A percentile compares a stretch with the other conserved stretches of the same genome.
phyloP scores from a whole-genome alignment of 2,113 vertebrate species.

The Mesembrinibis cayennensis region DNA sequence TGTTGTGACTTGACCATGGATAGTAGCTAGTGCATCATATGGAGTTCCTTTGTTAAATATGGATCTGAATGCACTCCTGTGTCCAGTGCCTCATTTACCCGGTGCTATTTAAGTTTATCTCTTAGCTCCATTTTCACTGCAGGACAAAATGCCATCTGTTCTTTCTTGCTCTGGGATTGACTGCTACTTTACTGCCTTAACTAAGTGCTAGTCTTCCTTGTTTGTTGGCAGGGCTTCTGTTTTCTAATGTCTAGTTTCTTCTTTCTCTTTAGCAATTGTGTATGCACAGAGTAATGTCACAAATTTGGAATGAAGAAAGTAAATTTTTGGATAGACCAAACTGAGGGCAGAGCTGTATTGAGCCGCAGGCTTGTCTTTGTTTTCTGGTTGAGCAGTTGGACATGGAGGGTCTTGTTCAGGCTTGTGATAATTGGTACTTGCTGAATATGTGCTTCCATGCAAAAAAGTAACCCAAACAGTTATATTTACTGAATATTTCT shows the following conservation, averaged over 20 bases:
- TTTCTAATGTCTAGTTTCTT: neutral
- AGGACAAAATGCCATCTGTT: neutral
- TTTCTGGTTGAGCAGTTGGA: neutral
- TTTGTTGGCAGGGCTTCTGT: neutral
- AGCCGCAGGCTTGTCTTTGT: neutral
- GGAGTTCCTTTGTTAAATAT: neutral
- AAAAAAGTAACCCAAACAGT: neutral
- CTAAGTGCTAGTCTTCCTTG: neutral
- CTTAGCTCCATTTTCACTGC: neutral
- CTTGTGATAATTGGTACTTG: neutral
- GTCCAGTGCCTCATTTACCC: neutral
- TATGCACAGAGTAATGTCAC: neutral
- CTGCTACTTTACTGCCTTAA: neutral
- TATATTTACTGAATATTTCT: neutral
- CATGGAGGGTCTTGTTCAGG: neutral
- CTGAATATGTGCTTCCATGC: neutral
- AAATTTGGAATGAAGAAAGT: neutral
- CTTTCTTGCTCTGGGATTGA: neutral
- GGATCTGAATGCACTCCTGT: neutral
- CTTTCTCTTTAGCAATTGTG: neutral
- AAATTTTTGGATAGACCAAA: neutral
- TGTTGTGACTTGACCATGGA: neutral
- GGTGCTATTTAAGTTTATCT: neutral
- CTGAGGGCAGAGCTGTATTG: neutral
- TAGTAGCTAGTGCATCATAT: neutral